Percentiles rank a stretch among this genome's conserved stretches.
Evolutionary conservation across 2,888 invertebrate genomes (phyloP).

Genomic region (Capitulum mitella): DNA sequence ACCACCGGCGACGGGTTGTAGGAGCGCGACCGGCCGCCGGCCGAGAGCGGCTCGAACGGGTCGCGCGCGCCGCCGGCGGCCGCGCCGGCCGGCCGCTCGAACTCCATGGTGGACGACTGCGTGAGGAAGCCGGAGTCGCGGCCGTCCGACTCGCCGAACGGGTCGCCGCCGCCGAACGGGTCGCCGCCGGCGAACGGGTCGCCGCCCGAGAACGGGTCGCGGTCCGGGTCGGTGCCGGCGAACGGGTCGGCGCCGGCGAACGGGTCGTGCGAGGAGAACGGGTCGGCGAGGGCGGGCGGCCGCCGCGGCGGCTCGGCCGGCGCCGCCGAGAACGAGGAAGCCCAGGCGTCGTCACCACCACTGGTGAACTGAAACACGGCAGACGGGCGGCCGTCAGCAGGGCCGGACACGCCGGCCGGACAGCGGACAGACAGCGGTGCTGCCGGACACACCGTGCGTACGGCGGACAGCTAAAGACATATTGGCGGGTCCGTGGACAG

Average conservation of each 20-base stretch:
- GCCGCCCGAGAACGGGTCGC: conserved; percentile 2
- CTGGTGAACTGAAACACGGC: background rate
- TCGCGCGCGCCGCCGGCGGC: background rate
- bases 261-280: background rate
- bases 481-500: too few species aligned
- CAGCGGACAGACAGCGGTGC: background rate
- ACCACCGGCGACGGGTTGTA: conserved; percentile 3
- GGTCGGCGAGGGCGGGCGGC: background rate
- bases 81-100: background rate
- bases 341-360: background rate
- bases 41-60: background rate
- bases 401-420: background rate
- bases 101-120: conserved; percentile 9
- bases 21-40: background rate
- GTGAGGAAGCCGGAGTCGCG: conserved; percentile 4
- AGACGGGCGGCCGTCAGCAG: background rate
- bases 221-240: background rate
- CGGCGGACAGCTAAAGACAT: background rate
- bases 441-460: background rate
- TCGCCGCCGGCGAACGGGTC: conserved; percentile 9
- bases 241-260: conserved; percentile 16
- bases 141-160: conserved; percentile 7
- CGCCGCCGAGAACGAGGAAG: background rate
- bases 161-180: background rate
- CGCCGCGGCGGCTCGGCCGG: background rate